These are phyloP conservation scores for Caenorhabditis virilis DNA, from an alignment of 2,888 invertebrate species.

Conservation along the genomic window DNA sequence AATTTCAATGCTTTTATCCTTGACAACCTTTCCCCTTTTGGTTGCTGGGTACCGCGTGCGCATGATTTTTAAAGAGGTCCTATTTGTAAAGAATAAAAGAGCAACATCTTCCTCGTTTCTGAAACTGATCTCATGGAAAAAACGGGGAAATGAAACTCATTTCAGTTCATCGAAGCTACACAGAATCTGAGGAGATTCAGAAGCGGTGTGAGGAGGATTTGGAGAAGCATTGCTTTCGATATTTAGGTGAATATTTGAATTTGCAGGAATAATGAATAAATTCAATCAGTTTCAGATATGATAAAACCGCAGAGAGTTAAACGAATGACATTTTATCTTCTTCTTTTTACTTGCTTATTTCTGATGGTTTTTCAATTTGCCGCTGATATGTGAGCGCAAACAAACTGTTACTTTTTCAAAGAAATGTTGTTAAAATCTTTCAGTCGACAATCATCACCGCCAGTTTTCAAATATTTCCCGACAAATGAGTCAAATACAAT, in stretches of 20 bases:
- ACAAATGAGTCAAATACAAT: conserved; percentile 15
- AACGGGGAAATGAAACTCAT: too few relatives aligned
- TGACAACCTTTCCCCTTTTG: too few relatives aligned
- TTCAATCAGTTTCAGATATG: background rate
- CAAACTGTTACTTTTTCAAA: too few relatives aligned
- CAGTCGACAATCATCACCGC: conserved; percentile 6
- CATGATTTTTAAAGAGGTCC: too few relatives aligned
- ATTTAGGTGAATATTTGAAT: conserved; percentile 10
- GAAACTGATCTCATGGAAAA: too few relatives aligned
- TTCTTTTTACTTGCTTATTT: conserved; percentile 22
- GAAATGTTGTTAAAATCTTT: too few relatives aligned
- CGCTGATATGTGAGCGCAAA: conserved; percentile 19
- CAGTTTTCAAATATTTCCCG: conserved; percentile 10
- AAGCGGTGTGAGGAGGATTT: conserved; percentile 29
- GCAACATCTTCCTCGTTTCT: too few relatives aligned
- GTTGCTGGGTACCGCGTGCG: too few relatives aligned
- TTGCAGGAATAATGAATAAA: background rate
- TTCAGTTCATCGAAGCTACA: too few relatives aligned
- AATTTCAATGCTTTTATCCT: too few relatives aligned
- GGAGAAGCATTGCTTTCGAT: conserved; percentile 21
- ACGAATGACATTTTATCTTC: conserved; percentile 14
- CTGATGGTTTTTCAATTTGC: conserved; percentile 29
- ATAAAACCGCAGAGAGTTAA: conserved; percentile 8
- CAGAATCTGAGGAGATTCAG: conserved; percentile 25
- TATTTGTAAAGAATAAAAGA: too few relatives aligned